phyloP scores from a whole-genome alignment of 2,888 invertebrate genomes.

The Metopia argyrocephala region DNA sequence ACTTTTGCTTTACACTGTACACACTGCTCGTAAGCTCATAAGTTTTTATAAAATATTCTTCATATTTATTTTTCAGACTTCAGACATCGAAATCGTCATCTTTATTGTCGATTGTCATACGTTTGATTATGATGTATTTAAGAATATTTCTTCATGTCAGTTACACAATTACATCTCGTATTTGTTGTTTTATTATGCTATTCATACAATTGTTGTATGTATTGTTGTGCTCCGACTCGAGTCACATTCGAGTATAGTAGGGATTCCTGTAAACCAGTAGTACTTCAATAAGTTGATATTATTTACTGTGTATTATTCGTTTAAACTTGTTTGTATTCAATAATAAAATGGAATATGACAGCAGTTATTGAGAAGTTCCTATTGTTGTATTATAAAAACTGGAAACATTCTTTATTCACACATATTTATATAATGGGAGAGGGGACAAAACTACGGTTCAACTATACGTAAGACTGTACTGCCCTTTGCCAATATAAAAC shows the following conservation, averaged over 20 bases:
- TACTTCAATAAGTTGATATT: background rate
- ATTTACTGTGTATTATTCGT: too few species aligned
- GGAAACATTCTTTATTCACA: background rate
- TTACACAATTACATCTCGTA: constrained; percentile 48
- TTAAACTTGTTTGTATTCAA: background rate
- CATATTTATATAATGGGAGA: background rate
- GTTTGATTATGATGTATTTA: constrained; percentile 58
- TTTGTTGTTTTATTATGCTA: constrained; percentile 10
- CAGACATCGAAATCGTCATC: constrained; percentile 59
- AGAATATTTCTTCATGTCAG: constrained; percentile 50
- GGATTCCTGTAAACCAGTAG: background rate
- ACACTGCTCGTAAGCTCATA: background rate
- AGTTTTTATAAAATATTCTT: constrained; percentile 5
- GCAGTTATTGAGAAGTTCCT: constrained; percentile 53
- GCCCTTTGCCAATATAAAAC: background rate
- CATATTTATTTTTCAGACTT: constrained; percentile 21
- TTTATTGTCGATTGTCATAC: constrained; percentile 55
- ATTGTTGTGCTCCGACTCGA: background rate
- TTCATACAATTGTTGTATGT: background rate
- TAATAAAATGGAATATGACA: constrained; percentile 44
- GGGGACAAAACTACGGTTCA: background rate
- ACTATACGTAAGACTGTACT: too few species aligned
- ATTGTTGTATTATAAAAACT: constrained; percentile 3
- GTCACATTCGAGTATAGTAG: background rate
- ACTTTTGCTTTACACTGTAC: constrained; percentile 24